phyloP scores from a whole-genome alignment of 2,888 invertebrate genomes.

The Ligdia adustata region DNA sequence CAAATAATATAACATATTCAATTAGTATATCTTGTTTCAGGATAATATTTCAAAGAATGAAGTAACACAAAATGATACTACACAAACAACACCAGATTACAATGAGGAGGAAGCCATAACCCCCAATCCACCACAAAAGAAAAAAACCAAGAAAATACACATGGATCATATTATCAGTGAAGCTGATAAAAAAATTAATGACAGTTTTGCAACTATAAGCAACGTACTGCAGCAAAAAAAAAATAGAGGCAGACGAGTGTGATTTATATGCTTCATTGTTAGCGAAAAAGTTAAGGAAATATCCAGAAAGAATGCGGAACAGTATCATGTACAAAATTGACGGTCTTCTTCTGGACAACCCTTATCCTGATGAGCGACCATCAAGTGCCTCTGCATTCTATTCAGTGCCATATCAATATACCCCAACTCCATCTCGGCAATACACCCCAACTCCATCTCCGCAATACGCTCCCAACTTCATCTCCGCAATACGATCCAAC shows the following conservation, averaged over 20 bases:
- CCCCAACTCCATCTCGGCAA: conserved; percentile 1
- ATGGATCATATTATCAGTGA: conserved; percentile 2
- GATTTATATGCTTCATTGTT: conserved; percentile 11
- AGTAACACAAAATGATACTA: conserved; percentile 10
- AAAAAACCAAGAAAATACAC: conserved; percentile 3
- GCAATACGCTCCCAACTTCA: not conserved
- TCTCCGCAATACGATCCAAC: not conserved
- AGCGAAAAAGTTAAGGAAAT: conserved; percentile 12
- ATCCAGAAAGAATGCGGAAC: conserved; percentile 1
- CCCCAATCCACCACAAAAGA: conserved; percentile 13
- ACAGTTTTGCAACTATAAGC: conserved; percentile 1
- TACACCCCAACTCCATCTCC: conserved; percentile 3
- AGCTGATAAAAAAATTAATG: conserved; percentile 17
- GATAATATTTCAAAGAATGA: conserved; percentile 10
- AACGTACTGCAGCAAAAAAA: conserved; percentile 2
- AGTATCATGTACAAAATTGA: conserved; percentile 15
- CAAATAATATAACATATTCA: conserved; percentile 8
- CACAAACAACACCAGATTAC: conserved; percentile 9
- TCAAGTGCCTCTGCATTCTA: conserved; percentile 4
- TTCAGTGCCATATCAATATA: conserved; percentile 5
- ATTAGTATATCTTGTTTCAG: conserved; percentile 9
- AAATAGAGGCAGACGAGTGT: conserved; percentile 10
- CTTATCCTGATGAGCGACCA: conserved; percentile 3
- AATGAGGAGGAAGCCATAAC: conserved; percentile 8
- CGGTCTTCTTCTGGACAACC: conserved; percentile 5